A percentile compares a stretch with the other conserved stretches of the same genome.
Evolutionary conservation across 2,113 vertebrate genomes (phyloP).

Genomic region (Telmatochromis sp.): DNA sequence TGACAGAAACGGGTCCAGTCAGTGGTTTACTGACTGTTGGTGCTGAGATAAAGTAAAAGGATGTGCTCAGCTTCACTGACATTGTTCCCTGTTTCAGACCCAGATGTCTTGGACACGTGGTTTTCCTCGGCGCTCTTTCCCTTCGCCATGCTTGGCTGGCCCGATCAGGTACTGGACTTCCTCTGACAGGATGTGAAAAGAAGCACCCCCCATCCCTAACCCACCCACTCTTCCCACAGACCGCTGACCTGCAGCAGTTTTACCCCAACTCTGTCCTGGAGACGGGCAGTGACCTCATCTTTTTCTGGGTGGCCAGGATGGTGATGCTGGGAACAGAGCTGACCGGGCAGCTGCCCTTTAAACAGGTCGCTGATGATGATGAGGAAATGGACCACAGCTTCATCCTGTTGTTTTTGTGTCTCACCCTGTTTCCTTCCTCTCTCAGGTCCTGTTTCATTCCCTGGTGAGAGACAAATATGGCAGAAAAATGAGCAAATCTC

Average conservation of each 20-base stretch:
- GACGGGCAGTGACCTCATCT: conserved; percentile 87
- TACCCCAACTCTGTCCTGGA: conserved; percentile 86
- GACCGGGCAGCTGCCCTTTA: conserved; percentile 81
- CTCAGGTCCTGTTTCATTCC: conserved; percentile 84
- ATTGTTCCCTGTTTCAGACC: conserved; percentile 57
- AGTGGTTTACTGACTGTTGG: background rate
- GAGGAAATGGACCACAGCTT: background rate
- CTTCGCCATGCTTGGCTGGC: conserved; percentile 89
- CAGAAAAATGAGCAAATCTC: conserved; percentile 91
- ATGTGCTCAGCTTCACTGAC: background rate
- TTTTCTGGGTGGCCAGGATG: conserved; percentile 93
- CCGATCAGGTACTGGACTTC: conserved; percentile 65
- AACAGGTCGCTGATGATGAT: conserved; percentile 51
- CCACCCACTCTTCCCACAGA: conserved; percentile 51
- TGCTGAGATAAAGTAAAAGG: background rate
- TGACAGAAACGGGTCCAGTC: background rate
- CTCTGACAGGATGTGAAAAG: background rate
- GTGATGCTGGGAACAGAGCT: conserved; percentile 85
- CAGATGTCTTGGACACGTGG: conserved; percentile 88
- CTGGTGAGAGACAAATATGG: conserved; percentile 86
- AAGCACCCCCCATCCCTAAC: background rate
- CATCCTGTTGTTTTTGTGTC: background rate
- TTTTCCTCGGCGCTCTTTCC: conserved; percentile 89
- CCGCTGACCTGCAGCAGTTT: conserved; percentile 75
- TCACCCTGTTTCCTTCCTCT: background rate